phyloP scores from a whole-genome alignment of 2,113 vertebrate species.

The Ictidomys tridecemlineatus region DNA sequence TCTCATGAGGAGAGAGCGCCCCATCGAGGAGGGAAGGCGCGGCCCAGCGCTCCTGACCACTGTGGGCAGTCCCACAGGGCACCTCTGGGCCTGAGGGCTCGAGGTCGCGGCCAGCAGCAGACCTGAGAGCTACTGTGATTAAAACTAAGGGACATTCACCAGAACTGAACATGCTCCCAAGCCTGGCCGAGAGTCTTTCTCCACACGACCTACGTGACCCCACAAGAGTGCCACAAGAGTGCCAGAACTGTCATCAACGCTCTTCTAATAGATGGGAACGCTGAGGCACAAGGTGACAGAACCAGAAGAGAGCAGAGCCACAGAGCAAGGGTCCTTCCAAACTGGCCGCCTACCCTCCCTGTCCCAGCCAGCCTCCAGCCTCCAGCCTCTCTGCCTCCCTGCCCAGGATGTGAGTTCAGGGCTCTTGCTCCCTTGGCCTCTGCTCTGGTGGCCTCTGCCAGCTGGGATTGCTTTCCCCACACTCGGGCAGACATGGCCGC shows the following conservation, averaged over 20 bases:
- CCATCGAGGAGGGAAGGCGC: background rate
- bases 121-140: background rate
- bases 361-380: background rate
- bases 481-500: background rate
- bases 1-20: background rate
- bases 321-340: background rate
- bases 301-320: background rate
- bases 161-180: background rate
- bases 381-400: background rate
- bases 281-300: background rate
- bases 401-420: background rate
- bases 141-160: background rate
- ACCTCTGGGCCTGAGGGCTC: background rate
- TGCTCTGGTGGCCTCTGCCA: background rate
- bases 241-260: no score
- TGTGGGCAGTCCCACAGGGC: background rate
- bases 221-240: background rate
- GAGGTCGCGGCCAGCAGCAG: background rate
- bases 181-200: constrained; percentile 4
- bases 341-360: background rate
- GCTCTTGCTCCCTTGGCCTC: background rate
- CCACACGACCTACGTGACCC: background rate
- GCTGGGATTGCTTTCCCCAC: background rate
- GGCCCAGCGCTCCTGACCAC: background rate
- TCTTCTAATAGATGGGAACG: background rate